Percentiles rank a stretch among this genome's conserved stretches.
phyloP scores from a whole-genome alignment of 2,888 invertebrate species.

The Allolobophora icterica region DNA sequence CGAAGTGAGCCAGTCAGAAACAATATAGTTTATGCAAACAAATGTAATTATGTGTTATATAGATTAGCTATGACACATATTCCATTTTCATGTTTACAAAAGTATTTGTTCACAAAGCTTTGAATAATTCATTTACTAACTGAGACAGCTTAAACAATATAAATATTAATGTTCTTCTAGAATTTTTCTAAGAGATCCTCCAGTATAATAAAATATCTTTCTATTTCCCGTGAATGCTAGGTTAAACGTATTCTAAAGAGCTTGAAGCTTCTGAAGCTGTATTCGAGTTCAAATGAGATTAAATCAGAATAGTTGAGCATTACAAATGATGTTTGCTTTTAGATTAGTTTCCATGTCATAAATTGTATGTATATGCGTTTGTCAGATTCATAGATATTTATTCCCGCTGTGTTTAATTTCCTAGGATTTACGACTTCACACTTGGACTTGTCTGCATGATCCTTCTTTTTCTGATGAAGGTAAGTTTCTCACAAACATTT shows the following conservation, averaged over 20 bases:
- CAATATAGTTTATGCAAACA: background rate
- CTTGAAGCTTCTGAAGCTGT: no score
- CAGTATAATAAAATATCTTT: no score
- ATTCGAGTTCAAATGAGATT: no score
- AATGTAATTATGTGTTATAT: background rate
- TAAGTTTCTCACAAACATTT: slow-evolving; percentile 28
- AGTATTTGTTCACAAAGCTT: no score
- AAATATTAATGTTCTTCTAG: no score
- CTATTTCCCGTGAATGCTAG: no score
- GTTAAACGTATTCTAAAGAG: no score
- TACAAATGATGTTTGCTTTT: background rate
- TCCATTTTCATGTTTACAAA: no score
- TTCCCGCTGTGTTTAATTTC: background rate
- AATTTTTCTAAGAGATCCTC: no score
- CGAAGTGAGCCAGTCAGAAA: slow-evolving; percentile 44
- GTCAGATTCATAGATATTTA: background rate
- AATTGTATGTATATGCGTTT: no score
- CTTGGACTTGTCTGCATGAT: slow-evolving; percentile 46
- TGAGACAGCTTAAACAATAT: no score
- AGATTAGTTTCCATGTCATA: background rate
- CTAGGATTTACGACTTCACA: slow-evolving; percentile 44
- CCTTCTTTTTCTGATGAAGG: slow-evolving; percentile 47
- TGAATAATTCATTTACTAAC: no score
- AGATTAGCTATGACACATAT: background rate
- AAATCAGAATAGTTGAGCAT: background rate